These are phyloP conservation scores for Tursiops truncatus DNA, from an alignment of 2,113 vertebrate species.

Conservation along the genomic window DNA sequence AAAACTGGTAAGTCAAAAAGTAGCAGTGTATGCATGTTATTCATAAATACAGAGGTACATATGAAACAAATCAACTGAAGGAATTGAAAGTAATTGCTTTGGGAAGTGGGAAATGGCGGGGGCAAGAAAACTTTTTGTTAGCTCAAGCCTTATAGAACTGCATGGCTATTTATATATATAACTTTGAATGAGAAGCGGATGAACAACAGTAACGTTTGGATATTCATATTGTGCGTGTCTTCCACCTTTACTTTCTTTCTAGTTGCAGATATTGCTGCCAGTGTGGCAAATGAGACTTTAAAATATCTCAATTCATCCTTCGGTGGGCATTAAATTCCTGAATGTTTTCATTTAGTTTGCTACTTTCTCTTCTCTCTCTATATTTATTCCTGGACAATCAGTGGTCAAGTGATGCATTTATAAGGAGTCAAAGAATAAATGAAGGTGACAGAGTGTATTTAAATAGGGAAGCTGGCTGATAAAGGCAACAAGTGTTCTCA, in stretches of 20 bases:
- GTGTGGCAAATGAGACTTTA: background rate
- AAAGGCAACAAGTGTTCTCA: background rate
- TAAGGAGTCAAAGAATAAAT: background rate
- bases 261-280: background rate
- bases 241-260: background rate
- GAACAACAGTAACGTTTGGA: background rate
- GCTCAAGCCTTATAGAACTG: background rate
- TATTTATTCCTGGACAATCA: slow-evolving; percentile 28
- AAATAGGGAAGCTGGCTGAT: background rate
- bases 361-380: background rate
- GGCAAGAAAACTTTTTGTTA: background rate
- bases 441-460: slow-evolving; percentile 29
- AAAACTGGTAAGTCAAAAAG: background rate
- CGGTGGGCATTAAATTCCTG: slow-evolving; percentile 17
- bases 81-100: background rate
- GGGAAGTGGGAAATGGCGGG: background rate
- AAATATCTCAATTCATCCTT: background rate
- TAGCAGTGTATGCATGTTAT: background rate
- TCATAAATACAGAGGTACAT: background rate
- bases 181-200: background rate
- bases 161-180: background rate
- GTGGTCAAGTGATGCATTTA: background rate
- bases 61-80: background rate
- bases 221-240: background rate
- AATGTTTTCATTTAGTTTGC: slow-evolving; percentile 19